These are phyloP conservation scores for Callyntrura guangdongensis DNA, from an alignment of 2,888 invertebrate genomes.

Conservation along the genomic window DNA sequence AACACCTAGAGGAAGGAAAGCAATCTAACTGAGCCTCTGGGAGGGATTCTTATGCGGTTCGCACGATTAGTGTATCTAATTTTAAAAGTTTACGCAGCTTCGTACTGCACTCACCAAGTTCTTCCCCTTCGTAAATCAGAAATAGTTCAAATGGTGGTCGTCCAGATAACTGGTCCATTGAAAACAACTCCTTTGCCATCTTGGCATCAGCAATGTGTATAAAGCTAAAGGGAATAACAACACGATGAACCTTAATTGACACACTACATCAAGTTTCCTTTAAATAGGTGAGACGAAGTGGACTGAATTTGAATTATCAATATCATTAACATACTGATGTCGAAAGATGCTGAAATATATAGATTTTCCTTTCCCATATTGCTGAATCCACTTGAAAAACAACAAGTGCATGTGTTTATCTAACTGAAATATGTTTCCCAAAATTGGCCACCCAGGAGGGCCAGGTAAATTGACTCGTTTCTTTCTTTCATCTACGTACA, in stretches of 20 bases:
- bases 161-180: slow-evolving; percentile 51
- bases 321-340: slow-evolving; percentile 29
- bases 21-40: neutral
- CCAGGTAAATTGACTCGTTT: slow-evolving; percentile 46
- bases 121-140: slow-evolving; percentile 49
- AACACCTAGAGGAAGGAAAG: slow-evolving; percentile 43
- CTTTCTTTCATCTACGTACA: neutral
- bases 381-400: slow-evolving; percentile 33
- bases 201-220: slow-evolving; percentile 52
- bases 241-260: neutral
- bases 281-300: neutral
- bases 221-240: slow-evolving; percentile 28
- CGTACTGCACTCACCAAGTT: neutral
- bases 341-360: slow-evolving; percentile 33
- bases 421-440: slow-evolving; percentile 52
- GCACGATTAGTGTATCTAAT: neutral
- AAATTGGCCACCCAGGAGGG: slow-evolving; percentile 39
- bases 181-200: slow-evolving; percentile 52
- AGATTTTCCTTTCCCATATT: slow-evolving; percentile 56
- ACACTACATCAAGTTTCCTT: neutral
- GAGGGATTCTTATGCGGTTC: neutral
- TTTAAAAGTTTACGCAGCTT: neutral
- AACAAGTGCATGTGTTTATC: slow-evolving; percentile 22
- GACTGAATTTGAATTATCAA: neutral
- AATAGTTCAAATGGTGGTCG: slow-evolving; percentile 48